Evolutionary conservation across 2,797 vertebrate genomes (phyloP).

Genomic region (Silurus lanzhouensis): DNA sequence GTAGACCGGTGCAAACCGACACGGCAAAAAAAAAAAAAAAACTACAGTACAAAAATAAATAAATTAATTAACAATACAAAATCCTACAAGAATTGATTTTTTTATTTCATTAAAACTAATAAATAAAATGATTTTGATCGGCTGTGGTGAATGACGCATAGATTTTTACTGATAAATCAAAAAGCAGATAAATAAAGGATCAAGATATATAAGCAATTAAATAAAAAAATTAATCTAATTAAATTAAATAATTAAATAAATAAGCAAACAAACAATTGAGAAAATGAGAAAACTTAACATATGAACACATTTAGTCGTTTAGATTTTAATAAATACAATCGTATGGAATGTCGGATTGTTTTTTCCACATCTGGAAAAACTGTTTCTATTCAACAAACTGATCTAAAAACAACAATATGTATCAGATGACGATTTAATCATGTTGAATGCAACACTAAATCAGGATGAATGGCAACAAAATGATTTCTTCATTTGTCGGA

Average conservation of each 20-base stretch:
- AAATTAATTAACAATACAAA: background rate
- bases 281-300: no score
- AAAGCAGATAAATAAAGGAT: background rate
- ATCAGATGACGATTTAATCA: background rate
- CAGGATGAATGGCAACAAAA: background rate
- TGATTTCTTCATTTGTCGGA: background rate
- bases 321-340: background rate
- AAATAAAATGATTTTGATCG: background rate
- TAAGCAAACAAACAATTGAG: no score
- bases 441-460: no score
- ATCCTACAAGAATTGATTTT: no score
- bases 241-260: background rate
- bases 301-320: background rate
- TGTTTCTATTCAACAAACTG: background rate
- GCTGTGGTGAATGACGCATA: background rate
- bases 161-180: background rate
- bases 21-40: background rate
- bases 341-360: background rate
- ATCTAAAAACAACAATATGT: background rate
- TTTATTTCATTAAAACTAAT: background rate
- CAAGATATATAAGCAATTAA: no score
- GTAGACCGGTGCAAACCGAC: background rate
- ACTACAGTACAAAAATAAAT: background rate
- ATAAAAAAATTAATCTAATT: background rate
- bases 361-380: background rate